These are phyloP conservation scores for Hypolimnas misippus DNA, from an alignment of 2,888 invertebrate species.

Conservation along the genomic window DNA sequence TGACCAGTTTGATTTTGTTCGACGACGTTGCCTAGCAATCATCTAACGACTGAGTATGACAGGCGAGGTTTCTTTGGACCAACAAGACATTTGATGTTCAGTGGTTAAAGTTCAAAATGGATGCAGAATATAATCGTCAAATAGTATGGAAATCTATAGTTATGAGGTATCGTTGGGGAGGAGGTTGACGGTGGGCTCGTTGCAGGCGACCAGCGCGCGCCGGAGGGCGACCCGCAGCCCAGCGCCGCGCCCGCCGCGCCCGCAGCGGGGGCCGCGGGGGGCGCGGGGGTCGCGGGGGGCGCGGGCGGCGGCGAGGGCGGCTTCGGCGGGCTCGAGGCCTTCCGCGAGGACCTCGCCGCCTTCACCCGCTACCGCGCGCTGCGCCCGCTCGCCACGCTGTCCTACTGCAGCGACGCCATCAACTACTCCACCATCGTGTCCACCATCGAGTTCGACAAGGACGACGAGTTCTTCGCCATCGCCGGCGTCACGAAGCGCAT, in stretches of 20 bases:
- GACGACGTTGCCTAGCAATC: too few relatives aligned
- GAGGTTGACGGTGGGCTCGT: too few relatives aligned
- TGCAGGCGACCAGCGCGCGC: constrained; percentile 44
- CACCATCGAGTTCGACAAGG: constrained; percentile 98
- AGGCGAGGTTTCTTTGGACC: too few relatives aligned
- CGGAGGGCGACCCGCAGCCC: constrained; percentile 58
- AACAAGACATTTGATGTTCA: too few relatives aligned
- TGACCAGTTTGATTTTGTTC: too few relatives aligned
- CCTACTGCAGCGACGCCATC: constrained; percentile 95
- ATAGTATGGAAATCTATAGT: too few relatives aligned
- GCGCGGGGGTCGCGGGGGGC: too few relatives aligned
- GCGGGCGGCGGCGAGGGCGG: constrained; percentile 41
- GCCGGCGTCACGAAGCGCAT: constrained; percentile 97
- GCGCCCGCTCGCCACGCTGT: constrained; percentile 92
- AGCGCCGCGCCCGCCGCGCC: constrained; percentile 62
- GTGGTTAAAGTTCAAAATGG: too few relatives aligned
- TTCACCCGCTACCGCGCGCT: constrained; percentile 90
- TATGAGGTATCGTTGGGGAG: too few relatives aligned
- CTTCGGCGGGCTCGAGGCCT: constrained; percentile 86
- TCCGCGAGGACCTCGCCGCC: constrained; percentile 93
- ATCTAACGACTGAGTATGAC: too few relatives aligned
- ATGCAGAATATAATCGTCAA: too few relatives aligned
- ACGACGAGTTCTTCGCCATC: constrained; percentile 97
- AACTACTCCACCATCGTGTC: constrained; percentile 94
- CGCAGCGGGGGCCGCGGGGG: constrained; percentile 64